Percentiles rank a stretch among this genome's conserved stretches.
phyloP scores from a whole-genome alignment of 1,140 invertebrate genomes.

The Manduca sexta region DNA sequence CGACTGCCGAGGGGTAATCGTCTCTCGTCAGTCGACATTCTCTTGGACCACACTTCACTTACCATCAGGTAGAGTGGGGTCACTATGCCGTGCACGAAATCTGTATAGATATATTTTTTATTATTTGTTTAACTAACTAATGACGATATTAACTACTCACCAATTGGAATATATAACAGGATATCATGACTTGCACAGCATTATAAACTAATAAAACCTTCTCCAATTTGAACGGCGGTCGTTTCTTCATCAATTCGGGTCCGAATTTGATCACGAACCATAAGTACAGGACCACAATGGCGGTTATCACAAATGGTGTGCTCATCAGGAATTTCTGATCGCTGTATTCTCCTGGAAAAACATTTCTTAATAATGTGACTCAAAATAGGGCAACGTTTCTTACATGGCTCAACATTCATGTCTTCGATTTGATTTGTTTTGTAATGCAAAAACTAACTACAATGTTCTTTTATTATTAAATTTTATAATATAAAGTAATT shows the following conservation, averaged over 20 bases:
- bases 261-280: slow-evolving; percentile 80
- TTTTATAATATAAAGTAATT: no score
- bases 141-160: slow-evolving; percentile 10
- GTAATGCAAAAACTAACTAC: no score
- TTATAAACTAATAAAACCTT: slow-evolving; percentile 66
- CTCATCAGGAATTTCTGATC: slow-evolving; percentile 84
- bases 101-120: background rate
- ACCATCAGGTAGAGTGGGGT: no score
- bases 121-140: background rate
- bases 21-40: no score
- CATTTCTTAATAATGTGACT: no score
- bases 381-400: no score
- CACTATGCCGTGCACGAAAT: no score
- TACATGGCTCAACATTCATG: no score
- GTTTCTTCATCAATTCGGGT: slow-evolving; percentile 79
- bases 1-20: no score
- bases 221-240: slow-evolving; percentile 74
- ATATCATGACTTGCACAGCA: slow-evolving; percentile 13
- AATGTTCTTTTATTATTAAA: no score
- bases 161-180: slow-evolving; percentile 1
- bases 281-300: slow-evolving; percentile 77
- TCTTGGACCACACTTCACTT: no score
- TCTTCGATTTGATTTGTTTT: no score
- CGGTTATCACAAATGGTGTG: slow-evolving; percentile 78
- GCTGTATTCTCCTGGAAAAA: slow-evolving; percentile 44